Evolutionary conservation across 2,797 vertebrate species (phyloP).

Genomic region (Rhynchotus rufescens): DNA sequence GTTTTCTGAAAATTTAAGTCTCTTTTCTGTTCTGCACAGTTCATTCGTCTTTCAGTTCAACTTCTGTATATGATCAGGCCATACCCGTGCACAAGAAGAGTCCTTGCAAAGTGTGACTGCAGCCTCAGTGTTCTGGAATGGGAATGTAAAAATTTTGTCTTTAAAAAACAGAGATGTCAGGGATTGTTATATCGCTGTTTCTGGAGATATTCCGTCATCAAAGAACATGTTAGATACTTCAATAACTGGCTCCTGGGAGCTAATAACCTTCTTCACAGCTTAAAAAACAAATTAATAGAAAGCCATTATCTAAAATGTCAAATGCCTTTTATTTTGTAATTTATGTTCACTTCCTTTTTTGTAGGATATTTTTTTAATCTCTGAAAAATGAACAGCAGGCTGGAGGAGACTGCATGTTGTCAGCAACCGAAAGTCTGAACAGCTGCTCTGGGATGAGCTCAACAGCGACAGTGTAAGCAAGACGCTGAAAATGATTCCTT

Average conservation of each 20-base stretch:
- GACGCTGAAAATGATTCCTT: background rate
- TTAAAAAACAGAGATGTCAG: accelerated
- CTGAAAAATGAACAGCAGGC: background rate
- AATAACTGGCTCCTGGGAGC: background rate
- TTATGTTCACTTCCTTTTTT: background rate
- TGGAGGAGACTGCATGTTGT: background rate
- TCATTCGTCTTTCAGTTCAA: background rate
- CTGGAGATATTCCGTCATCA: background rate
- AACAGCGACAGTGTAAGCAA: background rate
- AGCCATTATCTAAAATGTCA: background rate
- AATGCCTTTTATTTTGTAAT: background rate
- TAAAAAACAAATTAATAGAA: background rate
- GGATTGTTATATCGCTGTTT: accelerated
- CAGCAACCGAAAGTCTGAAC: background rate
- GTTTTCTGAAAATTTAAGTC: background rate
- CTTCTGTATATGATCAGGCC: background rate
- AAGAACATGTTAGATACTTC: background rate
- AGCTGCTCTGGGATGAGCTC: background rate
- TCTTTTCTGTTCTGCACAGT: background rate
- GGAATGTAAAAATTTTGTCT: accelerated
- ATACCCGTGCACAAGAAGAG: background rate
- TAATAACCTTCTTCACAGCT: no score
- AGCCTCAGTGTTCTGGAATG: background rate
- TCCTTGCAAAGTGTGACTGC: background rate
- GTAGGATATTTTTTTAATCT: background rate